phyloP scores from a whole-genome alignment of 2,797 vertebrate genomes.

The Microhierax caerulescens region DNA sequence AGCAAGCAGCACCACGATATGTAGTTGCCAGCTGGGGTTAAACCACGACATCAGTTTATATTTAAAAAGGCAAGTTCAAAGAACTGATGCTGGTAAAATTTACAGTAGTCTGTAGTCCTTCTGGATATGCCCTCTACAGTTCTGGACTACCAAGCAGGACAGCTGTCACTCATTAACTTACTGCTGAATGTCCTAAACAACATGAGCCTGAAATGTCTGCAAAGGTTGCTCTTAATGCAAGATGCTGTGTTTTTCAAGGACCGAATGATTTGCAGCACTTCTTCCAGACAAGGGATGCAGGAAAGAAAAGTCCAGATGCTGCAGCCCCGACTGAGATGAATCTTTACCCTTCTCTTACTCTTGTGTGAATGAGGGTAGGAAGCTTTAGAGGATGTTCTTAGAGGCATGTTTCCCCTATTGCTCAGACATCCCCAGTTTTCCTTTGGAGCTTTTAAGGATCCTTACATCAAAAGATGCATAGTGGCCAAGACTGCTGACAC shows the following conservation, averaged over 20 bases:
- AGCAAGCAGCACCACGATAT: too few relatives aligned
- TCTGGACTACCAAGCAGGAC: neutral
- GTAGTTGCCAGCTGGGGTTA: too few relatives aligned
- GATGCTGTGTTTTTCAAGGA: neutral
- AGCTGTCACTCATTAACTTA: constrained; percentile 15
- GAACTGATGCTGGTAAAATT: neutral
- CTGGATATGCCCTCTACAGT: neutral
- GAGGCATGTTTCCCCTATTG: neutral
- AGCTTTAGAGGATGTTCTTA: neutral
- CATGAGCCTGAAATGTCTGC: neutral
- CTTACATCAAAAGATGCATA: neutral
- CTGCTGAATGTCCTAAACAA: neutral
- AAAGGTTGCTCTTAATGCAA: neutral
- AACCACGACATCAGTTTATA: neutral
- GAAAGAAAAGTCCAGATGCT: neutral
- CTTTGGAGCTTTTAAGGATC: neutral
- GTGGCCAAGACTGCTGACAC: neutral
- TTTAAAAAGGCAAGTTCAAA: neutral
- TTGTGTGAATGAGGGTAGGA: neutral
- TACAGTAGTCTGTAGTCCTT: neutral
- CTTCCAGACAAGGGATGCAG: neutral
- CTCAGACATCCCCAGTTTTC: neutral
- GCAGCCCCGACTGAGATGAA: neutral
- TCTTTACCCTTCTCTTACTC: neutral
- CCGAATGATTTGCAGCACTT: neutral